Conservation (phyloP, 2,113 vertebrate species). For the Gallinago undulata region DNA sequence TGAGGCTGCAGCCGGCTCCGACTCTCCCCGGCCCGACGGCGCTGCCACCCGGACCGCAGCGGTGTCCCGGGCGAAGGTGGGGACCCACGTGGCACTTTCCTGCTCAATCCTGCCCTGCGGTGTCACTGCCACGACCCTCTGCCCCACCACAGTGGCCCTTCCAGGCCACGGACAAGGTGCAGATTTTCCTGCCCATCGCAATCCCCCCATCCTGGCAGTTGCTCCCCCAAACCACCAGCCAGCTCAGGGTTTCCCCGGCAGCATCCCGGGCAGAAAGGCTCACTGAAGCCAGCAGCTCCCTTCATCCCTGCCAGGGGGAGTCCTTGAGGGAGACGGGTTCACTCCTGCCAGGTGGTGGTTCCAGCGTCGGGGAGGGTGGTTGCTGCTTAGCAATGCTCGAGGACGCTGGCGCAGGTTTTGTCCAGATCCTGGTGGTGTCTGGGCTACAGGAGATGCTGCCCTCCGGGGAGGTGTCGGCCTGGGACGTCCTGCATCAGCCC, state of each 20-base stretch:
- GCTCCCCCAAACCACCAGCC: background rate
- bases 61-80: background rate
- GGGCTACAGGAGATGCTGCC: background rate
- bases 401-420: background rate
- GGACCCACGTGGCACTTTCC: background rate
- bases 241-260: background rate
- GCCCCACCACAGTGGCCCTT: background rate
- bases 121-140: background rate
- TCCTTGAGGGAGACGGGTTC: no score
- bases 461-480: background rate
- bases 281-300: background rate
- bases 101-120: background rate
- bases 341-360: background rate
- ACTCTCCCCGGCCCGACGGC: no score
- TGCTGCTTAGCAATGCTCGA: background rate
- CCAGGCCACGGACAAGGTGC: background rate
- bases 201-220: background rate
- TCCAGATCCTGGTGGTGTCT: accelerated
- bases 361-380: background rate
- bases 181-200: background rate
- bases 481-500: background rate
- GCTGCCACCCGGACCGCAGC: background rate
- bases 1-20: no score
- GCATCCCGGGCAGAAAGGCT: background rate
- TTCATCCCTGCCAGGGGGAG: background rate